A percentile compares a stretch with the other conserved stretches of the same genome.
Conservation (phyloP, 1,140 invertebrate genomes). For the Bombus ignitus region DNA sequence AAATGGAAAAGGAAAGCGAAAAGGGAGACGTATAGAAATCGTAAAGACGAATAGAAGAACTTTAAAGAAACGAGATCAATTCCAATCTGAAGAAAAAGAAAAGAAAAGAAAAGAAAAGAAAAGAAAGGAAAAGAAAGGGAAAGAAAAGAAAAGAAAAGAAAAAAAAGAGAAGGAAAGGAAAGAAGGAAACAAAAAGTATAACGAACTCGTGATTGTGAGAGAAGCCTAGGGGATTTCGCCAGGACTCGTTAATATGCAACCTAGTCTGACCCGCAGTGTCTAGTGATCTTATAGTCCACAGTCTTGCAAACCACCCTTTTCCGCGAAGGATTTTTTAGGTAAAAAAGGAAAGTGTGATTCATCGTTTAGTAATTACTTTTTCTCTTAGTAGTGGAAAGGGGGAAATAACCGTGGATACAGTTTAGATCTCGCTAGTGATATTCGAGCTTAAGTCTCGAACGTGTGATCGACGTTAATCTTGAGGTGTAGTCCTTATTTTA, state of each 20-base stretch:
- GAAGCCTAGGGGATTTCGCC: conserved; percentile 31
- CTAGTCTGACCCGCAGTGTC: conserved; percentile 8
- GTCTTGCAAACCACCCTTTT: conserved; percentile 27
- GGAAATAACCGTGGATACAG: conserved; percentile 12
- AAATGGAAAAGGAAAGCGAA: conserved; percentile 46
- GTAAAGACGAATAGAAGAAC: background rate
- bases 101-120: background rate
- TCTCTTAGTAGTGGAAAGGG: background rate
- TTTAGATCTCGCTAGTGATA: conserved; percentile 37
- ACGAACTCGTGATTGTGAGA: conserved; percentile 22
- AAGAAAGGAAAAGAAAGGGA: background rate
- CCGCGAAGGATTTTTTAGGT: conserved; percentile 33
- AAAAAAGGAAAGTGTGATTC: conserved; percentile 33
- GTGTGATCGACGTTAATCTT: conserved; percentile 28
- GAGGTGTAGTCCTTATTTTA: conserved; percentile 43
- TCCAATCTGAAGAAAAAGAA: background rate
- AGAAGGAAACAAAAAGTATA: conserved; percentile 20
- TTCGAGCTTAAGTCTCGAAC: conserved; percentile 21
- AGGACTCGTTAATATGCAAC: conserved; percentile 4
- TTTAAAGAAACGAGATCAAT: background rate
- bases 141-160: background rate
- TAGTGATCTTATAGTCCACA: conserved; percentile 45
- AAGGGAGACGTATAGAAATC: background rate
- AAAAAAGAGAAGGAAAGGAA: background rate
- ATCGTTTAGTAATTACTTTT: background rate